Evolutionary conservation across 35 echinoderm and acorn worm species (phyloP).

Genomic region (Stichopus chloronotus): DNA sequence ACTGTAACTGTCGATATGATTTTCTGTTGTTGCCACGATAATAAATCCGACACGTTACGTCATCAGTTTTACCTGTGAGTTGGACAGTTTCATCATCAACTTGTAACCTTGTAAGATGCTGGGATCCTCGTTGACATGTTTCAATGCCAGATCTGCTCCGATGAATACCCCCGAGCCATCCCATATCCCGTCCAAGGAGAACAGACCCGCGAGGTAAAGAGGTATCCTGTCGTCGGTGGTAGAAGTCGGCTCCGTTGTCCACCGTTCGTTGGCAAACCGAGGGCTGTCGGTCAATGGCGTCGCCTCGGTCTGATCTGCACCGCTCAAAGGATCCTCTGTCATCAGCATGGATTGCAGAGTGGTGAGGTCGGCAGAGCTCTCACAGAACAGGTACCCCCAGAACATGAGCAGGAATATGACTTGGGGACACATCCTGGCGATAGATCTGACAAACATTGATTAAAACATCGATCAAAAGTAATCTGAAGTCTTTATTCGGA

Average conservation of each 20-base stretch:
- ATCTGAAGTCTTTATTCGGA: too few relatives aligned
- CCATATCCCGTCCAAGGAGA: constrained; percentile 12
- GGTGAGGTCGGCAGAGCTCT: too few relatives aligned
- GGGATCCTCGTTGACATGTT: constrained; percentile 40
- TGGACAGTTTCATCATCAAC: background rate
- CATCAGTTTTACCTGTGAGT: constrained; percentile 12
- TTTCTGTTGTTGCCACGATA: background rate
- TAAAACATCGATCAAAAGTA: too few relatives aligned
- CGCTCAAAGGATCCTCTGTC: too few relatives aligned
- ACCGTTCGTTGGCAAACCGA: background rate
- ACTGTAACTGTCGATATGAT: background rate
- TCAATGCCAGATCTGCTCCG: constrained; percentile 37
- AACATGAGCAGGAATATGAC: too few relatives aligned
- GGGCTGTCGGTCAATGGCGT: too few relatives aligned
- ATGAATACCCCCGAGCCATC: constrained; percentile 41
- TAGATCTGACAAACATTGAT: too few relatives aligned
- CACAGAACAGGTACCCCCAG: too few relatives aligned
- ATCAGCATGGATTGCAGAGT: too few relatives aligned
- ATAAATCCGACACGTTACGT: background rate
- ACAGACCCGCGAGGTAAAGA: constrained; percentile 17
- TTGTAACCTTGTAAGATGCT: constrained; percentile 2
- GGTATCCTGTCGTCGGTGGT: background rate
- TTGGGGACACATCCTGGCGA: too few relatives aligned
- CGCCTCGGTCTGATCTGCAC: too few relatives aligned
- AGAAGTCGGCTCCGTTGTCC: background rate